Base-by-base conservation (phyloP, 2,797 vertebrate species). In the Enteromius unitaeniatus region DNA sequence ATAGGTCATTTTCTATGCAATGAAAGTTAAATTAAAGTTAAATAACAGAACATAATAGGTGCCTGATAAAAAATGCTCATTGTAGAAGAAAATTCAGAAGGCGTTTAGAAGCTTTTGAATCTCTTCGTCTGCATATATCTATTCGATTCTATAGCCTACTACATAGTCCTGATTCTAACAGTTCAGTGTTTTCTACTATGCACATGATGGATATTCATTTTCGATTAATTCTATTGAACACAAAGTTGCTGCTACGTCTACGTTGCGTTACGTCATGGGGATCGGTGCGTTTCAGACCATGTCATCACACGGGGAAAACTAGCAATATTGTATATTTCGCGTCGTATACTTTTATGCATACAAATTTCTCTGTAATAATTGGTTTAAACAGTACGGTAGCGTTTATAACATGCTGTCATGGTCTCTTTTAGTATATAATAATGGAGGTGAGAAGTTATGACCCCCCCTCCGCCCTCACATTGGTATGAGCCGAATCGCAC, bases 401-500 rank as follows among this genome's bases (percentile, higher is more conserved):
- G 40, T 34, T 42, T 47, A 14, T 40, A 47, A 23, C 4, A 15
- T 13, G 2, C 11, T 26, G n/a, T 8, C 1, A 15, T 72, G 34
- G 7, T 60, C 11, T n/a, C 19, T 34, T 14, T 51, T 42, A 2
- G 2, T 34, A 13, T 23, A 42, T 74, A 40, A 23, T 23, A 23
- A 64, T 17, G 8, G 1, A 23, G 15, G 6, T 2, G 9, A 68
- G 55, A 4, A 21, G 10, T 64, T 14, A 1, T 3, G 1, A 3
- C 77, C 73, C 78, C 37, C 60, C 42, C 42, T 34, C 45, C 23
- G 1, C 0, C 0, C 8, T 49, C 14, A 34, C 13, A 23, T 26
- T 87, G 86, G 86, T 86, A 64, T 70, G 58, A 37, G 8, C 86
- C 86, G 5, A 0, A 7, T 10, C 1, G 17, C 84, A 87, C 51